Evolutionary conservation across 2,797 vertebrate species (phyloP).

Genomic region (Ateles fusciceps): DNA sequence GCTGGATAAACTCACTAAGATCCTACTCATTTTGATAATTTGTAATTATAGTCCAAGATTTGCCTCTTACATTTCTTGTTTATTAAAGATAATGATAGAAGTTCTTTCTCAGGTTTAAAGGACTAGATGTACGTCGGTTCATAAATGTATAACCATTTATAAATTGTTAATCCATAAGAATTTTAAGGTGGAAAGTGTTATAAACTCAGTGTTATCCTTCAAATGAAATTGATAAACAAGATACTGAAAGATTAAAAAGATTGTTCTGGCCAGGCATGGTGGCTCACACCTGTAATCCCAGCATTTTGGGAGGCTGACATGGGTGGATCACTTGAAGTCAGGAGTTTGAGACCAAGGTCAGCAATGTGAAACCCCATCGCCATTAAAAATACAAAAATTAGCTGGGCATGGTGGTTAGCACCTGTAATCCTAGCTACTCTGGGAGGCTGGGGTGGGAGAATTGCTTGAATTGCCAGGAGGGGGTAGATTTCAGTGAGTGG

Average conservation of each 20-base stretch:
- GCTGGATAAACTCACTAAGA: background rate
- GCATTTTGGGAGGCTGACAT: no score
- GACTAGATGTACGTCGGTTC: background rate
- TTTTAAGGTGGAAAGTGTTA: slow-evolving; percentile 29
- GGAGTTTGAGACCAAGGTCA: no score
- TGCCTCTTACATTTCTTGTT: background rate
- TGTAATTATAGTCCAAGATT: background rate
- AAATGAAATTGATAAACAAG: slow-evolving; percentile 3
- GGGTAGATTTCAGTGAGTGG: no score
- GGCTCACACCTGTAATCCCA: no score
- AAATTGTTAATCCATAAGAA: background rate
- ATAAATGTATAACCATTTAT: background rate
- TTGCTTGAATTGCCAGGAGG: no score
- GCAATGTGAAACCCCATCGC: no score
- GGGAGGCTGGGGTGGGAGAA: no score
- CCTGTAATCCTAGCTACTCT: no score
- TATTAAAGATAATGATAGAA: background rate
- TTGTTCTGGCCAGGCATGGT: background rate
- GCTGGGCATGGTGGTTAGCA: no score
- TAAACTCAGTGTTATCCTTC: background rate
- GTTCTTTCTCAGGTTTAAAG: slow-evolving; percentile 20
- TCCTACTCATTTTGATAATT: slow-evolving; percentile 18
- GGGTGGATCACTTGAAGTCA: no score
- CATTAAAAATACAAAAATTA: no score
- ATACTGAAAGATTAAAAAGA: slow-evolving; percentile 48